These are phyloP conservation scores for Megaceryle alcyon DNA, from an alignment of 2,797 vertebrate genomes.

Conservation along the genomic window DNA sequence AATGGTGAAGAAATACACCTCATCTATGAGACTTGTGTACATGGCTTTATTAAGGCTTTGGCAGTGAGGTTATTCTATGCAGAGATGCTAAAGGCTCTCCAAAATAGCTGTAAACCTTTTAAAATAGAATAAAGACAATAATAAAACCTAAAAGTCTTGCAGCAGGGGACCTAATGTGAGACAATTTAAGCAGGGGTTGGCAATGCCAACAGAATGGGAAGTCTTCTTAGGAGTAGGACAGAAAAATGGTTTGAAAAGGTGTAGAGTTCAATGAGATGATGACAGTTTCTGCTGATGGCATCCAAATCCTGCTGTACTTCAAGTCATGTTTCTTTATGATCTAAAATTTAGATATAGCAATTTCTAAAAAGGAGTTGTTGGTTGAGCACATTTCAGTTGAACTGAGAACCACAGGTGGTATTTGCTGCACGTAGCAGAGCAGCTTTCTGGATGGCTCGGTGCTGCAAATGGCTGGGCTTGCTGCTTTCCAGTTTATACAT, in stretches of 20 bases:
- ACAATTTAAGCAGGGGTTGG: background rate
- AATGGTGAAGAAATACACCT: background rate
- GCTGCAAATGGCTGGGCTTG: background rate
- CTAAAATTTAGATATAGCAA: background rate
- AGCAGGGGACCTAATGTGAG: background rate
- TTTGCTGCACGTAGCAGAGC: background rate
- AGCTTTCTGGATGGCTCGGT: background rate
- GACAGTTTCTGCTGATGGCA: background rate
- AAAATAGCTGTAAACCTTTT: background rate
- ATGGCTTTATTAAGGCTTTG: background rate
- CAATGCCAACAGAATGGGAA: background rate
- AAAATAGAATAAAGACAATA: background rate
- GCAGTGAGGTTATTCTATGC: background rate
- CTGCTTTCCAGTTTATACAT: background rate
- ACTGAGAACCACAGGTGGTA: background rate
- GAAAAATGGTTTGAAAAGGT: background rate
- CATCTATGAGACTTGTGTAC: background rate
- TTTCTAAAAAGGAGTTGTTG: background rate
- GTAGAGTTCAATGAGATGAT: background rate
- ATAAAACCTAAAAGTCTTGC: background rate
- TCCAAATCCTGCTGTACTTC: background rate
- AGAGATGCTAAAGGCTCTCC: background rate
- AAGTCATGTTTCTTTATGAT: background rate
- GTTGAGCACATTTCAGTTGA: background rate
- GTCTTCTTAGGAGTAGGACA: background rate